Evolutionary conservation across 2,888 invertebrate genomes (phyloP).

Genomic region (Coleophora deauratella): DNA sequence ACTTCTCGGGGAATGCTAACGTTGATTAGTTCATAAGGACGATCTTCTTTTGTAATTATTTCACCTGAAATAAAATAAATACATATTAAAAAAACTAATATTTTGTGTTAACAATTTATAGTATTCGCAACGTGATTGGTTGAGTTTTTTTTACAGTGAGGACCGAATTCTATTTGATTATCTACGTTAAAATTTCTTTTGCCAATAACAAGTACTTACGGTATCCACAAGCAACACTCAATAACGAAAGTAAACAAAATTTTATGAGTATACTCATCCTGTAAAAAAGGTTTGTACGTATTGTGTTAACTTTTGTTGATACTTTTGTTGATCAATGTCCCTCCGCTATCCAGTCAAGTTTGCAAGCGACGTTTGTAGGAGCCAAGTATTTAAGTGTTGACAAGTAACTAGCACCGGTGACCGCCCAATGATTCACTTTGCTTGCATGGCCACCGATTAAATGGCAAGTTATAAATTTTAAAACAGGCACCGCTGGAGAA

Average conservation of each 20-base stretch:
- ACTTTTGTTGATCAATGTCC: no score
- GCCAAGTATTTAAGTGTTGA: conserved; percentile 22
- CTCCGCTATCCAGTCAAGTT: no score
- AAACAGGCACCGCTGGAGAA: conserved; percentile 50
- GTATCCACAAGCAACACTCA: conserved; percentile 20
- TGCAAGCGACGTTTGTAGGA: no score
- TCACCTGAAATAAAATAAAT: conserved; percentile 23
- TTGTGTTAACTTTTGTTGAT: no score
- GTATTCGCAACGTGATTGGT: conserved; percentile 4
- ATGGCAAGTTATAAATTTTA: conserved; percentile 71
- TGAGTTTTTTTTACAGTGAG: no score
- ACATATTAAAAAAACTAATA: not conserved
- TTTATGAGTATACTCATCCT: conserved; percentile 25
- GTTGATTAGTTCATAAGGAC: conserved; percentile 43
- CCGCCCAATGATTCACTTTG: conserved; percentile 47
- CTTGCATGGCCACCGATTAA: conserved; percentile 40
- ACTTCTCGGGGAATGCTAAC: conserved; percentile 44
- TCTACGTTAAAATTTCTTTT: no score
- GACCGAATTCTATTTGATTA: no score
- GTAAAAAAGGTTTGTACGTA: conserved; percentile 7
- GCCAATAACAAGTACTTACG: conserved; percentile 4
- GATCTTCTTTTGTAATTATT: conserved; percentile 30
- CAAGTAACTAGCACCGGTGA: conserved; percentile 8
- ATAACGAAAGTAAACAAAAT: conserved; percentile 22
- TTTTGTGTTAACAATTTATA: not conserved